These are phyloP conservation scores for Diorhabda carinulata DNA, from an alignment of 1,140 invertebrate species.

Conservation along the genomic window DNA sequence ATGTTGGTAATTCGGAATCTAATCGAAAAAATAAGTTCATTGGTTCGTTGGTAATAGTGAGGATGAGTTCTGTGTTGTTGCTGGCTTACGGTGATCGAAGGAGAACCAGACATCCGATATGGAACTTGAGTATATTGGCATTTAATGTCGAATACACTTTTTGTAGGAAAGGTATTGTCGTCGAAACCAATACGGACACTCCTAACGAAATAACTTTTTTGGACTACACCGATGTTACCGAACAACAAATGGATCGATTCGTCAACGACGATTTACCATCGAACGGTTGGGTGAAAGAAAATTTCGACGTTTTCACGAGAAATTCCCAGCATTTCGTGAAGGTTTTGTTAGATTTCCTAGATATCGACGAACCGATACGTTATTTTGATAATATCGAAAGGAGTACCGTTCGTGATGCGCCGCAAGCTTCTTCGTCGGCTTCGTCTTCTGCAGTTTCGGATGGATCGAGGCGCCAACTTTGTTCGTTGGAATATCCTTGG, in stretches of 20 bases:
- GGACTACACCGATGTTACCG: background rate
- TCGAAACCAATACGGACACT: background rate
- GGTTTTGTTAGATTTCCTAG: background rate
- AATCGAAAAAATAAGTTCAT: too few species aligned
- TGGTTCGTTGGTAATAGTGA: too few species aligned
- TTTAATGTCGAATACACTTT: background rate
- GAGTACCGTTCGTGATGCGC: too few species aligned
- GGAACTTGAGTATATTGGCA: background rate
- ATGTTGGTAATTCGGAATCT: too few species aligned
- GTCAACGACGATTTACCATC: background rate
- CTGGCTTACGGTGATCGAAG: too few species aligned
- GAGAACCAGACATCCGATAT: background rate
- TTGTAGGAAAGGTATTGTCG: background rate
- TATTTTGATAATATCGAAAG: too few species aligned
- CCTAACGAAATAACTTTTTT: background rate
- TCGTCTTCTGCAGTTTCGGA: too few species aligned
- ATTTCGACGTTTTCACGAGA: background rate
- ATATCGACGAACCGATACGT: background rate
- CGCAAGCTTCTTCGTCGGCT: too few species aligned
- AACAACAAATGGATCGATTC: background rate
- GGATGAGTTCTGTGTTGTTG: too few species aligned
- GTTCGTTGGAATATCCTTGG: too few species aligned
- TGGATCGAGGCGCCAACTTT: too few species aligned
- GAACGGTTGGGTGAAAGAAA: background rate
- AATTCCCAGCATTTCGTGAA: background rate